These are phyloP conservation scores for Benitochromis conjunctus DNA, from an alignment of 2,113 vertebrate species.

Conservation along the genomic window DNA sequence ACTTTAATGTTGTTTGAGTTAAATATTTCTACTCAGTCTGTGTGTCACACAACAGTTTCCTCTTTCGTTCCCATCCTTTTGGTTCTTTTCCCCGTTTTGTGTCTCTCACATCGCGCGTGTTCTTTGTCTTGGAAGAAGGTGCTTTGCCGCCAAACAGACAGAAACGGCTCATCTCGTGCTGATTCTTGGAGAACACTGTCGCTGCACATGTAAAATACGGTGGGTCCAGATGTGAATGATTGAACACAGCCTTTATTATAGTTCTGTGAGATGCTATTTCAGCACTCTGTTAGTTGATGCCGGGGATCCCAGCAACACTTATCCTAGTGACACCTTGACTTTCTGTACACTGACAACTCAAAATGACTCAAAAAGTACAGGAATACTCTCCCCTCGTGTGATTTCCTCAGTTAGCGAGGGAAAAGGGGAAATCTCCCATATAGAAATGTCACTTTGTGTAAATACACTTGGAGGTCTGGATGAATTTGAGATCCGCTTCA, in stretches of 20 bases:
- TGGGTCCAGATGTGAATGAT: slow-evolving; percentile 19
- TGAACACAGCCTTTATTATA: slow-evolving; percentile 2
- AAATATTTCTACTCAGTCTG: neutral
- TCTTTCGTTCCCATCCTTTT: neutral
- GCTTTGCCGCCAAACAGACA: neutral
- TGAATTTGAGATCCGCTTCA: slow-evolving; percentile 47
- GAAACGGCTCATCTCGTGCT: neutral
- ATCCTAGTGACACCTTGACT: neutral
- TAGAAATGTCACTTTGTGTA: slow-evolving; percentile 66
- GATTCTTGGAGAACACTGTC: slow-evolving; percentile 4
- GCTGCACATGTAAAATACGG: slow-evolving; percentile 8
- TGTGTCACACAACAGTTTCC: neutral
- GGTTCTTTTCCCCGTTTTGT: neutral
- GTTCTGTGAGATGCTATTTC: neutral
- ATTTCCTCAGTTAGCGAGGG: slow-evolving; percentile 13
- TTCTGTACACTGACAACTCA: neutral
- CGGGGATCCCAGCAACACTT: neutral
- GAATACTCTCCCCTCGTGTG: neutral
- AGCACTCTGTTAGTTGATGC: neutral
- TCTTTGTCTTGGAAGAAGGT: slow-evolving; percentile 7
- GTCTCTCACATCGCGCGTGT: neutral
- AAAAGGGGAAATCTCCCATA: slow-evolving; percentile 29
- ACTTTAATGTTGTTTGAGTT: neutral
- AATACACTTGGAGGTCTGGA: slow-evolving; percentile 56
- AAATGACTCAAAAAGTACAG: neutral